These are phyloP conservation scores for Hucho hucho DNA, from an alignment of 2,113 vertebrate genomes.

Conservation along the genomic window DNA sequence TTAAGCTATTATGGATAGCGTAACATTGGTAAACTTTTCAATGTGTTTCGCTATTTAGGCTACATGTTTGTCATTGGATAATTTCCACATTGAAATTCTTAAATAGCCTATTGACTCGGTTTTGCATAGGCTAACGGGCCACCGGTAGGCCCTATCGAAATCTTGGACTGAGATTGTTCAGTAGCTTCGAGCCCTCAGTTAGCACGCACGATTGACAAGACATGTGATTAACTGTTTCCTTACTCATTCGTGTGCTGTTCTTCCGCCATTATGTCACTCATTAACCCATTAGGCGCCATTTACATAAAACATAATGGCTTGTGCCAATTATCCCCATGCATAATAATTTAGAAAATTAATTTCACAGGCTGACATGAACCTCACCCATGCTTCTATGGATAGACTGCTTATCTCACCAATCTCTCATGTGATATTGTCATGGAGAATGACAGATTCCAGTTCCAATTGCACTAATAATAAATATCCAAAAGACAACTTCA, in stretches of 20 bases:
- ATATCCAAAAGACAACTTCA: too few species aligned
- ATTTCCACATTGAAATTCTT: not conserved
- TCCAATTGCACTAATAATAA: too few species aligned
- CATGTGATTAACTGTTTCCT: conserved; percentile 11
- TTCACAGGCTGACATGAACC: not conserved
- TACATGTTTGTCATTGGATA: not conserved
- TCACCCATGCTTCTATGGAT: too few species aligned
- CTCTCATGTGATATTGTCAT: too few species aligned
- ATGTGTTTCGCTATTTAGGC: not conserved
- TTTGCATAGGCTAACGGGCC: too few species aligned
- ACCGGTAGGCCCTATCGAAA: not conserved
- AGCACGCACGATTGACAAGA: conserved; percentile 3
- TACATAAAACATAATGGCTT: not conserved
- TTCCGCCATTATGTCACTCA: conserved; percentile 18
- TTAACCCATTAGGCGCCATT: conserved; percentile 6
- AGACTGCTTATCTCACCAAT: too few species aligned
- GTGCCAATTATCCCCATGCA: not conserved
- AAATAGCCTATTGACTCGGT: not conserved
- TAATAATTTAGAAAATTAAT: not conserved
- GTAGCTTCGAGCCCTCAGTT: not conserved
- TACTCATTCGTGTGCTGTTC: conserved; percentile 5
- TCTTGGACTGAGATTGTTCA: not conserved
- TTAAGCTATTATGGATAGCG: not conserved
- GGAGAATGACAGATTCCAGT: too few species aligned
- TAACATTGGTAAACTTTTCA: not conserved